Conservation (phyloP, 2,888 invertebrate genomes). For the Andrena dorsata region DNA sequence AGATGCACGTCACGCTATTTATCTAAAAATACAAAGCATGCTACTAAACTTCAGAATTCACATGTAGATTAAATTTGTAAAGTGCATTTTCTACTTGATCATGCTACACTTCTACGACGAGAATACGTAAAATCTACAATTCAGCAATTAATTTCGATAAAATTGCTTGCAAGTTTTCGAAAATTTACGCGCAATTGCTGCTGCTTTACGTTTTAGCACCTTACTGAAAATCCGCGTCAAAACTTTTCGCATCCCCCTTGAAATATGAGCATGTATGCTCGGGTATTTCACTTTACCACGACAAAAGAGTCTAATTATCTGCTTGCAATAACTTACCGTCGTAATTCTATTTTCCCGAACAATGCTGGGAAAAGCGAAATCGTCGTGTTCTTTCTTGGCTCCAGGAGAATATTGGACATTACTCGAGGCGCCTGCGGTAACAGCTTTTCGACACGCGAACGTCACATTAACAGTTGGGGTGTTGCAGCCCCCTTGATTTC, state of each 20-base stretch:
- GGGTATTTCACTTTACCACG: slow-evolving; percentile 44
- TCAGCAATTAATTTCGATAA: neutral
- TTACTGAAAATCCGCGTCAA: neutral
- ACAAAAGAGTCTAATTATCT: slow-evolving; percentile 74
- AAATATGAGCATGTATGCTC: slow-evolving; percentile 12
- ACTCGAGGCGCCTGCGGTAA: slow-evolving; percentile 78
- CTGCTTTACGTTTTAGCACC: neutral
- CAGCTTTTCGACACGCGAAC: slow-evolving; percentile 80
- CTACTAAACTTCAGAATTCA: too few species aligned
- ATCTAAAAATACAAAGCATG: too few species aligned
- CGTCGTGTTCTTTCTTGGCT: slow-evolving; percentile 62
- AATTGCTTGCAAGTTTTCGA: neutral
- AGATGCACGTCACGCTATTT: too few species aligned
- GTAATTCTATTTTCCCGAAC: slow-evolving; percentile 76
- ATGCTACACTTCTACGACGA: neutral
- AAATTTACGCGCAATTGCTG: neutral
- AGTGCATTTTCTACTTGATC: neutral
- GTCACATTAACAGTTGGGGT: slow-evolving; percentile 76
- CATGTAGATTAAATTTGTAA: neutral
- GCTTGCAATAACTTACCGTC: slow-evolving; percentile 74
- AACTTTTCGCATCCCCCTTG: neutral
- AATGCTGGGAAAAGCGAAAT: slow-evolving; percentile 63
- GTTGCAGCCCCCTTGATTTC: slow-evolving; percentile 62
- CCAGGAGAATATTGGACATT: slow-evolving; percentile 81
- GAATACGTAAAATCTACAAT: neutral